phyloP scores from a whole-genome alignment of 2,113 vertebrate genomes.

The Xiphias gladius region DNA sequence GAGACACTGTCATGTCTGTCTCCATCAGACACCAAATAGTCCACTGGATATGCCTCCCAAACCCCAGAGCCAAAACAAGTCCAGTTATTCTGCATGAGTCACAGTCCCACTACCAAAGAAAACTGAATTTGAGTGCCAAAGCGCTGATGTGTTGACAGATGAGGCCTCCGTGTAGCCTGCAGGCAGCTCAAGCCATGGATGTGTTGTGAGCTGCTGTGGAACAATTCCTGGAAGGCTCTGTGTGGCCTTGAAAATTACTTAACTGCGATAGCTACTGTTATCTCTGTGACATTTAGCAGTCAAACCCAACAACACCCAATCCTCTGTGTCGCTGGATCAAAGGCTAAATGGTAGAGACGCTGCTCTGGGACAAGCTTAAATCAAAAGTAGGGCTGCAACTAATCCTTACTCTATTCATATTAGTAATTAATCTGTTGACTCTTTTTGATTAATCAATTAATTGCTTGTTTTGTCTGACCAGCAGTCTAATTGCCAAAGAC shows the following conservation, averaged over 20 bases:
- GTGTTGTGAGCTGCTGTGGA: conserved; percentile 42
- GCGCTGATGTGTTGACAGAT: conserved; percentile 54
- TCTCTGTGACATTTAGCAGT: conserved; percentile 52
- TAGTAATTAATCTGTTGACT: neutral
- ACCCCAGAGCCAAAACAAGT: conserved; percentile 59
- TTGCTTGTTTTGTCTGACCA: neutral
- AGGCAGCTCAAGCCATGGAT: conserved; percentile 49
- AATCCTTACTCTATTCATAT: neutral
- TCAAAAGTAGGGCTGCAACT: conserved; percentile 1
- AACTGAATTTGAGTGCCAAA: conserved; percentile 50
- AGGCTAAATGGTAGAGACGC: conserved; percentile 4
- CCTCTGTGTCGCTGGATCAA: conserved; percentile 35
- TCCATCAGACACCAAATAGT: conserved; percentile 52
- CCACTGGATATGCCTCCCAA: conserved; percentile 44
- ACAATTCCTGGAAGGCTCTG: conserved; percentile 50
- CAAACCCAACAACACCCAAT: conserved; percentile 15
- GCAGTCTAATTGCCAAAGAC: neutral
- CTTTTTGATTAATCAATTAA: neutral
- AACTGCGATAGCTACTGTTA: conserved; percentile 20
- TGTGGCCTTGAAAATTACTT: conserved; percentile 45
- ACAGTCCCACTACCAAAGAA: conserved; percentile 49
- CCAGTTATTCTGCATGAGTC: conserved; percentile 59
- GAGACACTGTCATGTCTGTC: conserved; percentile 57
- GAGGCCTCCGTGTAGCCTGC: conserved; percentile 52
- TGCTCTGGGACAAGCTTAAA: conserved; percentile 15